These are phyloP conservation scores for Tyria jacobaeae DNA, from an alignment of 2,888 invertebrate species.

Conservation along the genomic window DNA sequence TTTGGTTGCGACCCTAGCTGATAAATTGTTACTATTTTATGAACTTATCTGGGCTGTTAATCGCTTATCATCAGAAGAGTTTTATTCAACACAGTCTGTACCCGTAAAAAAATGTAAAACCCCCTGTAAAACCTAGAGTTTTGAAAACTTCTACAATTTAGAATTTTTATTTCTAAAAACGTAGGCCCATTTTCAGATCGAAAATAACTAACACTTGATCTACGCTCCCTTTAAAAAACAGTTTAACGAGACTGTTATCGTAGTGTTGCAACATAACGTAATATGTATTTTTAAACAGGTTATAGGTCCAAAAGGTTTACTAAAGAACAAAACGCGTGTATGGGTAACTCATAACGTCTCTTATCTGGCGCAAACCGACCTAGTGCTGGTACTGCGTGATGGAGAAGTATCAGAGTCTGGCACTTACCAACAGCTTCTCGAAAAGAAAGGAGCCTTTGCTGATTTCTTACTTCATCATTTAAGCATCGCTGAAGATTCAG, in stretches of 20 bases:
- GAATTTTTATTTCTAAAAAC: too few species aligned
- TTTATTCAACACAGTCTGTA: too few species aligned
- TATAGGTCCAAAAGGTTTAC: conserved; percentile 88
- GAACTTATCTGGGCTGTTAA: too few species aligned
- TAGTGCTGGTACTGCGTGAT: conserved; percentile 94
- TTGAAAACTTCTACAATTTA: too few species aligned
- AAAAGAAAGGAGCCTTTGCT: conserved; percentile 93
- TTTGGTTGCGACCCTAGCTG: not conserved
- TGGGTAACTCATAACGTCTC: conserved; percentile 98
- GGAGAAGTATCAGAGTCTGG: conserved; percentile 97
- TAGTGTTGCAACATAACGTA: not conserved
- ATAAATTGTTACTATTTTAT: too few species aligned
- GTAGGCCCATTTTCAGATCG: too few species aligned
- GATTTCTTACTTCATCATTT: conserved; percentile 94
- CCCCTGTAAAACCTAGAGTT: too few species aligned
- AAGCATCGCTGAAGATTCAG: conserved; percentile 87
- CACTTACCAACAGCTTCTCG: conserved; percentile 94
- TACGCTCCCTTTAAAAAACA: too few species aligned
- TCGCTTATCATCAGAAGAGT: not conserved
- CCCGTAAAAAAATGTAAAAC: too few species aligned
- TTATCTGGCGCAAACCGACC: conserved; percentile 95
- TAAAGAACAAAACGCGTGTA: conserved; percentile 93
- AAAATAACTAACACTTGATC: too few species aligned
- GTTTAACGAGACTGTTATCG: too few species aligned
- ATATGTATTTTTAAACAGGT: conserved; percentile 13